These are phyloP conservation scores for Buteo buteo DNA, from an alignment of 2,113 vertebrate genomes.

Conservation along the genomic window DNA sequence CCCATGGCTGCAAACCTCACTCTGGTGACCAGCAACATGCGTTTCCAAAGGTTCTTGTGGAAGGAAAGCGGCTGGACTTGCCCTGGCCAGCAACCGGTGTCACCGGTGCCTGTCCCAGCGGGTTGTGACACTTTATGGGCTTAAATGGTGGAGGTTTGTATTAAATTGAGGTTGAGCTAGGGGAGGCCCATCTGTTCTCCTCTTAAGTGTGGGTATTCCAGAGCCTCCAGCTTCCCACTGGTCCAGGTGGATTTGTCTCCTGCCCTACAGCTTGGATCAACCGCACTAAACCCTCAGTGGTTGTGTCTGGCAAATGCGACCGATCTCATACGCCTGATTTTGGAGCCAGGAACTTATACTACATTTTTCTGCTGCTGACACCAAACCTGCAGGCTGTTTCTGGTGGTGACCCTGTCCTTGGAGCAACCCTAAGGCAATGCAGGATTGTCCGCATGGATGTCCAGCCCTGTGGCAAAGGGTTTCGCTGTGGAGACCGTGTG, in stretches of 20 bases:
- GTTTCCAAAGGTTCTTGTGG: rapidly evolving
- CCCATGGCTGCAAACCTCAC: not conserved
- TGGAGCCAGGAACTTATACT: not conserved
- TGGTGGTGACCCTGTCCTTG: not conserved
- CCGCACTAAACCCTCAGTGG: not conserved
- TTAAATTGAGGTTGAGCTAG: not conserved
- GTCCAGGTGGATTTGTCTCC: not conserved
- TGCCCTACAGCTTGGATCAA: not conserved
- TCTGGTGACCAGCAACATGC: rapidly evolving
- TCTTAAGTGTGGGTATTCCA: not conserved
- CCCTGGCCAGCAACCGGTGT: not conserved
- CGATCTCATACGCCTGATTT: not conserved
- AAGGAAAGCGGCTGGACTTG: not conserved
- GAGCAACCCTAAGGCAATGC: not conserved
- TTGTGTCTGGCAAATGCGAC: not conserved
- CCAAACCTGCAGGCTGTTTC: not conserved
- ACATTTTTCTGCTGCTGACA: not conserved
- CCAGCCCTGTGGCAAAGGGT: not conserved
- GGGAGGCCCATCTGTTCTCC: not conserved
- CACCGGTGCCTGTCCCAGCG: not conserved
- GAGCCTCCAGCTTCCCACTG: not conserved
- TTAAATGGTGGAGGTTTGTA: not conserved
- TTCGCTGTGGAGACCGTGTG: not conserved
- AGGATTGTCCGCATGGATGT: not conserved
- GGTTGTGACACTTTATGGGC: not conserved